A percentile compares a stretch with the other conserved stretches of the same genome.
phyloP scores from a whole-genome alignment of 2,797 vertebrate genomes.

The Decapterus maruadsi region DNA sequence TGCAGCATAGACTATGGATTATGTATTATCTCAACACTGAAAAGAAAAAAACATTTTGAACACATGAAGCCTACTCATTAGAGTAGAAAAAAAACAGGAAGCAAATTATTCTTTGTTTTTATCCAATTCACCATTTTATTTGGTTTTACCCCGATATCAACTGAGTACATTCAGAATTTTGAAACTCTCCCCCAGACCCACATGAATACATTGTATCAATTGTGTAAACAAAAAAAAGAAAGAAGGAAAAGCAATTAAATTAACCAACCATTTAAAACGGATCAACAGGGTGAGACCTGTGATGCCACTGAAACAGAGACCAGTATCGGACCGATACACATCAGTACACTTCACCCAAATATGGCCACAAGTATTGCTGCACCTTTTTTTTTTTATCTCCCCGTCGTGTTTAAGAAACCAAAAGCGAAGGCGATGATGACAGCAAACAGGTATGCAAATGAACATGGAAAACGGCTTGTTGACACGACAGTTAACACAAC shows the following conservation, averaged over 20 bases:
- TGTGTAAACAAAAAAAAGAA: slow-evolving; percentile 57
- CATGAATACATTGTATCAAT: slow-evolving; percentile 61
- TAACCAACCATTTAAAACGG: slow-evolving; percentile 46
- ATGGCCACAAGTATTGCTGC: slow-evolving; percentile 62
- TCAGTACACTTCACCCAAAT: slow-evolving; percentile 47
- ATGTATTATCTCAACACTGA: background rate
- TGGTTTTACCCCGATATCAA: slow-evolving; percentile 64
- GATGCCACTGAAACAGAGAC: slow-evolving; percentile 49
- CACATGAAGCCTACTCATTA: background rate
- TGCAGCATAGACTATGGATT: background rate
- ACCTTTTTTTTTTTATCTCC: slow-evolving; percentile 28
- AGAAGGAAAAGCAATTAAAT: slow-evolving; percentile 52
- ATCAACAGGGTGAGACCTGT: slow-evolving; percentile 40
- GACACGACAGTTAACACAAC: slow-evolving; percentile 38
- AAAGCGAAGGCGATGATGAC: slow-evolving; percentile 29
- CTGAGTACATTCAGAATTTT: slow-evolving; percentile 75
- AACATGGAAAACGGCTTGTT: slow-evolving; percentile 40
- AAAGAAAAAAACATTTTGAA: background rate
- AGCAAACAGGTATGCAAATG: slow-evolving; percentile 35
- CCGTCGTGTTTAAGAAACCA: slow-evolving; percentile 28
- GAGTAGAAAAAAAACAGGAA: background rate
- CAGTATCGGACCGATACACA: slow-evolving; percentile 28
- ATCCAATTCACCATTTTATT: slow-evolving; percentile 82
- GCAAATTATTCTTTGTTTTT: slow-evolving; percentile 27
- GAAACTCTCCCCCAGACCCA: slow-evolving; percentile 63